These are phyloP conservation scores for Gari tellinella DNA, from an alignment of 2,888 invertebrate species.

Conservation along the genomic window DNA sequence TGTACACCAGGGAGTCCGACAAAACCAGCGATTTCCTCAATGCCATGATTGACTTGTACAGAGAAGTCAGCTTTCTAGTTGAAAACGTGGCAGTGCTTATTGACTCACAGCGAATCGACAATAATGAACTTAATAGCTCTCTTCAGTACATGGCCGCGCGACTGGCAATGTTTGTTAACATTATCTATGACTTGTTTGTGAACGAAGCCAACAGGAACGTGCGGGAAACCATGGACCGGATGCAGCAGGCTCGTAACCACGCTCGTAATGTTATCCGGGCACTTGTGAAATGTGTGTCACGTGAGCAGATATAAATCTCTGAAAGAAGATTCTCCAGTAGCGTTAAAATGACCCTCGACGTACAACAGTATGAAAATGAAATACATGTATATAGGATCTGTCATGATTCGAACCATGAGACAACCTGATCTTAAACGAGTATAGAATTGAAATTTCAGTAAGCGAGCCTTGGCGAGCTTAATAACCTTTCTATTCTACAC, in stretches of 20 bases:
- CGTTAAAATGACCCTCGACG: too few relatives aligned
- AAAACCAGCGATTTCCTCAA: constrained; percentile 42
- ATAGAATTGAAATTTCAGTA: too few relatives aligned
- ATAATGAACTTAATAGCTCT: background rate
- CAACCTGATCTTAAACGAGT: too few relatives aligned
- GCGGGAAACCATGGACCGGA: constrained; percentile 13
- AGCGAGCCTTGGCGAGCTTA: too few relatives aligned
- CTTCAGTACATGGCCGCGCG: background rate
- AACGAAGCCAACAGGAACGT: background rate
- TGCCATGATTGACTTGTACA: constrained; percentile 51
- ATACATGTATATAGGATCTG: too few relatives aligned
- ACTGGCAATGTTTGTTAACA: background rate
- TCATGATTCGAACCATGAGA: too few relatives aligned
- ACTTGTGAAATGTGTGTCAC: constrained; percentile 5
- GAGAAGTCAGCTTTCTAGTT: constrained; percentile 57
- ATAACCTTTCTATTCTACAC: too few relatives aligned
- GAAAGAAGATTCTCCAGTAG: too few relatives aligned
- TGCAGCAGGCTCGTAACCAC: constrained; percentile 33
- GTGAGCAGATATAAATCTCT: too few relatives aligned
- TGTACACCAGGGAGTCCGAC: constrained; percentile 17
- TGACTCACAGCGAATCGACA: constrained; percentile 4
- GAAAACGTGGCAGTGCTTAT: constrained; percentile 60
- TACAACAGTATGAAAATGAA: too few relatives aligned
- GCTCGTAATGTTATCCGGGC: constrained; percentile 21
- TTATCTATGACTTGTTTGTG: background rate